These are phyloP conservation scores for Cephus runcator DNA, from an alignment of 2,888 invertebrate genomes.

Conservation along the genomic window DNA sequence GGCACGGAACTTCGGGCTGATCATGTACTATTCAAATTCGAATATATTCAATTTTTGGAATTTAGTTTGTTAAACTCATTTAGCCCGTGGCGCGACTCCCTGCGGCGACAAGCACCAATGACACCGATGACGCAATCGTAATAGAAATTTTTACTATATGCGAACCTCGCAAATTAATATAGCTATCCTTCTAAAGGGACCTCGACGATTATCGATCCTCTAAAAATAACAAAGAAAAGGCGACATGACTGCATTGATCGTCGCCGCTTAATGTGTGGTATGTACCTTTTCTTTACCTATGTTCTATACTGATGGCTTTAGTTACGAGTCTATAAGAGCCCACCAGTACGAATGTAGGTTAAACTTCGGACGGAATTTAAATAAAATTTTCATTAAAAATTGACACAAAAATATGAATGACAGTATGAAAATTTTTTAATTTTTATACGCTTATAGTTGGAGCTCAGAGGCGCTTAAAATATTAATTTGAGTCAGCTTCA, in stretches of 20 bases:
- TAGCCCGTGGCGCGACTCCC: slow-evolving; percentile 11
- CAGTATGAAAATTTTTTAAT: no score
- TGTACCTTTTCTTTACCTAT: not conserved
- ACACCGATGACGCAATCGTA: not conserved
- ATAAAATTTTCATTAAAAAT: not conserved
- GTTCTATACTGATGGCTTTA: not conserved
- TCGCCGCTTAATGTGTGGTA: not conserved
- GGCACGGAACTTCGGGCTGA: slow-evolving; percentile 3
- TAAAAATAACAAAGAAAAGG: not conserved
- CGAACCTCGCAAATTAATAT: not conserved
- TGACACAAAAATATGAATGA: no score
- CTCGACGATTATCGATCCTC: not conserved
- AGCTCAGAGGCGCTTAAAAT: not conserved
- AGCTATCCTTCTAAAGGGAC: not conserved
- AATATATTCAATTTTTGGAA: slow-evolving; percentile 52
- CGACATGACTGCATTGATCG: not conserved
- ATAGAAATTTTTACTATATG: not conserved
- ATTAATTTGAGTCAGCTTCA: not conserved
- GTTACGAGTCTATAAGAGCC: not conserved
- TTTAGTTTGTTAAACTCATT: slow-evolving; percentile 44
- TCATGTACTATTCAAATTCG: slow-evolving; percentile 58
- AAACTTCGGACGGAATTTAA: not conserved
- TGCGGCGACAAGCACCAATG: not conserved
- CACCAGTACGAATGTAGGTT: not conserved
- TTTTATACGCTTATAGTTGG: not conserved